Base-by-base conservation (phyloP, 1,140 invertebrate species). In the Drosophila melanogaster region DNA sequence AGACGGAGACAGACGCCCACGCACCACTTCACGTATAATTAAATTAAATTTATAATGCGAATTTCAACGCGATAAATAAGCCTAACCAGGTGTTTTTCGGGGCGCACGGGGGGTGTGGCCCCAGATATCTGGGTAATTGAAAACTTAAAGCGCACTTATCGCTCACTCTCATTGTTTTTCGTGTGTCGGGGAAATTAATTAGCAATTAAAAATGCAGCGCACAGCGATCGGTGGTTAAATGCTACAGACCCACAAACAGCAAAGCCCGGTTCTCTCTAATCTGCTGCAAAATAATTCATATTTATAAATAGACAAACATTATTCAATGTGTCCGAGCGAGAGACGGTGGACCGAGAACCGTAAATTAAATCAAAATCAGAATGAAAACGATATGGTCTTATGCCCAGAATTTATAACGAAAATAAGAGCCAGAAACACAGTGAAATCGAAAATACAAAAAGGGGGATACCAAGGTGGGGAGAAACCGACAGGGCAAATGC, bases 301-400 rank as follows among this genome's bases (percentile, higher is more conserved):
- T 89, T 89, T 89, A 89, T 89, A 89, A 89, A 89, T 89, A 89
- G 84, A 77, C 79, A 90, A 80, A 84, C 84, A 89, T 89, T 89
- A 89, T 84, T 89, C 80, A 89, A 89, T 76, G 84, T 89, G 84
- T 89, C 84, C 73, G 61, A 51, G 47, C 49, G 64, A 19, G 50
- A 47, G 66, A 43, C 62, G 14, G 66, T 57, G 73, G 66, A 60
- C 56, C 71, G 81, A 83, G 84, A 89, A 80, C 84, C 85, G 85
- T 89, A 89, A 89, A 90, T 89, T 89, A 89, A 89, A 89, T 89
- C 84, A 87, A 83, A 78, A 79, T 65, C 54, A 89, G 84, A 89
- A 89, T 80, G 84, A 84, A 87, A 87, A 87, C 84, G 85, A 89
- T 89, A 90, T 87, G 79, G 59, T 84, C 73, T 66, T 67, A 77